Evolutionary conservation across 2,797 vertebrate species (phyloP), one percentile per base, ranked within the genome.

Genomic region (Neomorphus geoffroyi): DNA sequence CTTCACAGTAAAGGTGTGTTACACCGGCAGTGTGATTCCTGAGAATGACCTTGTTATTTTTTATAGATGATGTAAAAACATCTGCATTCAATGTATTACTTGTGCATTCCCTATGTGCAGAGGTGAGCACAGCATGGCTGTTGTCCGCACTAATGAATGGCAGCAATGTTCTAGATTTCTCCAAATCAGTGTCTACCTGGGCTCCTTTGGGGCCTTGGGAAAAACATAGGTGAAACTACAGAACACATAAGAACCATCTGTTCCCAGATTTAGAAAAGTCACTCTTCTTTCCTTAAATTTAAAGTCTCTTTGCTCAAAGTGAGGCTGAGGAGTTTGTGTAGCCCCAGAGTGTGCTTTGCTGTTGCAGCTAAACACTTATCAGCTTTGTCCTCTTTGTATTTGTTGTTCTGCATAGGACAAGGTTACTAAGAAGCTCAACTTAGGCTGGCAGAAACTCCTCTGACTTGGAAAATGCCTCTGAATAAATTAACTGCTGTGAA

Each of bases 381-480:
- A 43, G 62, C 77, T 70, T 88, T 84, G 64, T 82, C 78, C 71
- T 77, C 77, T 72, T 89, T 60, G 41, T 93, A 14, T 95, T 95
- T 96, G 64, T 67, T 91, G 33, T 71, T 94, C 78, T 90, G 54
- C 39, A 12, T 18, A 43, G 60, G 83, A 10, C 64, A 90, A 77
- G 90, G 94, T 93, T 96, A 67, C 71, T 57, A 19, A 50, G 71
- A 37, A 77, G 21, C 39, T 94, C 24, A 67, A 35, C 45, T 41
- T 71, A 77, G 32, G 8, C 60, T 90, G 56, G 41, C 39, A 39
- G 88, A 50, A 60, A 9, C 21, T 70, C 10, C 64, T 89, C 75
- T 87, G 78, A 41, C 67, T 94, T 80, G 41, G 71, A 92, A 92
- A 95, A 91, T 80, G 26, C 32, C 28, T 89, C 67, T 82, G 86